phyloP scores from a whole-genome alignment of 2,113 vertebrate genomes.

The Carassius gibelio region DNA sequence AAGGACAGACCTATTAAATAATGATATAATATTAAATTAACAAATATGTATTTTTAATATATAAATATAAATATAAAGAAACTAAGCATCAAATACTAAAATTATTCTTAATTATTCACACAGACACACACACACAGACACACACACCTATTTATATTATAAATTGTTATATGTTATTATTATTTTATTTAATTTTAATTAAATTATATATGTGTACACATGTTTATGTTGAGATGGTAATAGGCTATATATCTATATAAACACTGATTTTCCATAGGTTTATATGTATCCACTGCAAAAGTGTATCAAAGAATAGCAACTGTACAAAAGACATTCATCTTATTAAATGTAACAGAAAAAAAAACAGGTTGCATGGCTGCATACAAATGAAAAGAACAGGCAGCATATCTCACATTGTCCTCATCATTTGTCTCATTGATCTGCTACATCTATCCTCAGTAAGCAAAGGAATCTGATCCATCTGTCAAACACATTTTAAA shows the following conservation, averaged over 20 bases:
- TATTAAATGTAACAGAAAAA: background rate
- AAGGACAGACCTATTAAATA: background rate
- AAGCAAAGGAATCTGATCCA: constrained; percentile 35
- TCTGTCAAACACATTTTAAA: constrained; percentile 54
- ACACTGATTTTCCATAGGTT: background rate
- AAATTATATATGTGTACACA: background rate
- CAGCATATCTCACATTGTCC: background rate
- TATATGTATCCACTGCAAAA: background rate
- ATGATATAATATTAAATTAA: background rate
- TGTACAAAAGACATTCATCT: background rate
- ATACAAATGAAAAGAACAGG: background rate
- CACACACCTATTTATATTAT: background rate
- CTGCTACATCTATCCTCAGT: constrained; percentile 37
- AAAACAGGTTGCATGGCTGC: background rate
- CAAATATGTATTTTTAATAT: no score
- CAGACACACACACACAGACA: no score
- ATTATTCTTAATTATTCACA: no score
- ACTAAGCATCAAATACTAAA: no score
- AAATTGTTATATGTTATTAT: background rate
- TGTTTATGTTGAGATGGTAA: background rate
- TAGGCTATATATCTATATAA: background rate
- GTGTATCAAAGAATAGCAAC: background rate
- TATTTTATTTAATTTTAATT: background rate
- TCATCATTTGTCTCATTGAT: constrained; percentile 18
- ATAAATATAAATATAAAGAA: no score